Evolutionary conservation across 2,113 vertebrate genomes (phyloP).

Genomic region (Heptranchias perlo): DNA sequence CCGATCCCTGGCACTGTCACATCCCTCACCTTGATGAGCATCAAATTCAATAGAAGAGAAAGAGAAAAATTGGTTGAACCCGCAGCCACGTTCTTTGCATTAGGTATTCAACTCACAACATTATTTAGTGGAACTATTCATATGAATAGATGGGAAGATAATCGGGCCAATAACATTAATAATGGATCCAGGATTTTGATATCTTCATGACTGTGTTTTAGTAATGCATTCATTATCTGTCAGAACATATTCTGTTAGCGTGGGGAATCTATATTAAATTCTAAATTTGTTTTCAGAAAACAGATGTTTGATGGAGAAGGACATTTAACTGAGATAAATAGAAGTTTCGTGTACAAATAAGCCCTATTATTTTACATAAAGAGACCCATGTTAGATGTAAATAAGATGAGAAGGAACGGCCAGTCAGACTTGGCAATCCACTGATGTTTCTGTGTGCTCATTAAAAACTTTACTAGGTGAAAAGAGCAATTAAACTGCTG

Average conservation of each 20-base stretch:
- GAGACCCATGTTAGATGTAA: background rate
- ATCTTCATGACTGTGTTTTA: background rate
- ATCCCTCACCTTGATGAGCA: background rate
- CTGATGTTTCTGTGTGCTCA: background rate
- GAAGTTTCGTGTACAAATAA: conserved; percentile 12
- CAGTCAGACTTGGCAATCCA: background rate
- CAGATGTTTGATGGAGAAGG: conserved; percentile 1
- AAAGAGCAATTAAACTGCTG: background rate
- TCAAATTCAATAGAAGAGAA: background rate
- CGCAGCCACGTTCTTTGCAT: background rate
- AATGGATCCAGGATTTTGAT: conserved; percentile 5
- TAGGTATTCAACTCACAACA: background rate
- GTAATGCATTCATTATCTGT: conserved; percentile 25
- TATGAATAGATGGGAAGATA: background rate
- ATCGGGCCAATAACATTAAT: background rate
- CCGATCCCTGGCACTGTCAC: background rate
- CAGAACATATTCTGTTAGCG: background rate
- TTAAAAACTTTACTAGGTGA: background rate
- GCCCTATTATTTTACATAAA: background rate
- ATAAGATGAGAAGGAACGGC: background rate
- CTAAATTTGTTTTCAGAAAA: conserved; percentile 29
- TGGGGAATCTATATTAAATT: background rate
- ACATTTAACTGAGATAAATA: conserved; percentile 1
- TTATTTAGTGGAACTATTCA: background rate
- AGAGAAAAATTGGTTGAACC: conserved; percentile 1